phyloP scores from a whole-genome alignment of 2,113 vertebrate species.

The Malurus alboscapulatus region DNA sequence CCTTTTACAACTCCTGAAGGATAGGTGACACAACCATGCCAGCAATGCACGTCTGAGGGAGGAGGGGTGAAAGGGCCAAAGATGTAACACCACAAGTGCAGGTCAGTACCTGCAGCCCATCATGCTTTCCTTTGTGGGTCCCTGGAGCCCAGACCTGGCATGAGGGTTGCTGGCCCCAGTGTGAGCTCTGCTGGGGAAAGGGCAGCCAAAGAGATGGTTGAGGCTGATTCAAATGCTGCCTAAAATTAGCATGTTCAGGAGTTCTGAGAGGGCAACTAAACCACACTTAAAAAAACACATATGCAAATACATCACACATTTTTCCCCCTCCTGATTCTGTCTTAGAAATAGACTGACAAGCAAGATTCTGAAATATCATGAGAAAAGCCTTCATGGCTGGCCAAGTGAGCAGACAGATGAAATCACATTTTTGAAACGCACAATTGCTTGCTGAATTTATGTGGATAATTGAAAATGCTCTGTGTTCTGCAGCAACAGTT shows the following conservation, averaged over 20 bases:
- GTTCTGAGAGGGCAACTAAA: background rate
- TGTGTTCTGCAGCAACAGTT: background rate
- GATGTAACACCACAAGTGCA: accelerated
- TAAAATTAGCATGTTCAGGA: background rate
- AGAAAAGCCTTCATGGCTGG: background rate
- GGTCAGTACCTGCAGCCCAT: background rate
- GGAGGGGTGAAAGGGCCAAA: background rate
- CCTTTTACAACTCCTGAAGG: background rate
- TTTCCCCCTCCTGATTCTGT: background rate
- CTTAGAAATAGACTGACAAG: background rate
- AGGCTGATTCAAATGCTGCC: background rate
- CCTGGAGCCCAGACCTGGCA: background rate
- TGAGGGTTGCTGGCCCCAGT: accelerated
- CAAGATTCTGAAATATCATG: background rate
- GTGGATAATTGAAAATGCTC: background rate
- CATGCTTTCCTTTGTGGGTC: background rate
- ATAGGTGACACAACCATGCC: accelerated
- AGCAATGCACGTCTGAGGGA: background rate
- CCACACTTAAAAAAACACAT: background rate
- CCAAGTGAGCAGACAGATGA: background rate
- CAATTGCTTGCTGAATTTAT: background rate
- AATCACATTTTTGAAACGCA: background rate
- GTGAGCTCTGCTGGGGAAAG: background rate
- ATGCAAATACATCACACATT: background rate
- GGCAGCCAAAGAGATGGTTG: background rate